phyloP scores from a whole-genome alignment of 2,113 vertebrate genomes.

The Arothron firmamentum region DNA sequence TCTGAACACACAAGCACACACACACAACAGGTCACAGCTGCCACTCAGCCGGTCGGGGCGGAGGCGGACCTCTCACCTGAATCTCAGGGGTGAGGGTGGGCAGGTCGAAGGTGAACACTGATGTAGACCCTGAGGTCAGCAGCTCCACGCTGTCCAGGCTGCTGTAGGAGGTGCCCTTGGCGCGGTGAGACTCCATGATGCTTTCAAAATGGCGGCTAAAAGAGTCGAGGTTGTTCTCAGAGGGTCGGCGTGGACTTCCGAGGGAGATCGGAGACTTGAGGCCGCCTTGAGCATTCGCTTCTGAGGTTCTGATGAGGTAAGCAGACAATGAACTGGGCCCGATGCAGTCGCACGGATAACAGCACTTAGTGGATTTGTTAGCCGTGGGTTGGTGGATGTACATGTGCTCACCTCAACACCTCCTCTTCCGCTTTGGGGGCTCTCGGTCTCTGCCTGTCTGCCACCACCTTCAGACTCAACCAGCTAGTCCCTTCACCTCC shows the following conservation, averaged over 20 bases:
- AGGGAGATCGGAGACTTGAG: slow-evolving; percentile 86
- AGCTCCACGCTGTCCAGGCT: slow-evolving; percentile 94
- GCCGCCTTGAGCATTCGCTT: slow-evolving; percentile 23
- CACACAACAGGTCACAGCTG: background rate
- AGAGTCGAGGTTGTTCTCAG: slow-evolving; percentile 86
- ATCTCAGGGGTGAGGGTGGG: slow-evolving; percentile 84
- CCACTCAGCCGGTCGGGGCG: too few relatives aligned
- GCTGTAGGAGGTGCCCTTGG: slow-evolving; percentile 95
- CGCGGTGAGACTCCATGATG: slow-evolving; percentile 94
- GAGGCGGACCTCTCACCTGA: slow-evolving; percentile 57
- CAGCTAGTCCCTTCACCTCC: slow-evolving; percentile 26
- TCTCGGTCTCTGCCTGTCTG: too few relatives aligned
- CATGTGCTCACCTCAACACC: slow-evolving; percentile 76
- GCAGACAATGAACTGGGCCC: background rate
- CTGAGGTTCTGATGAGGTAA: slow-evolving; percentile 37
- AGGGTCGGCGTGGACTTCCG: slow-evolving; percentile 79
- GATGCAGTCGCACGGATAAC: too few relatives aligned
- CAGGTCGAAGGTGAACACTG: slow-evolving; percentile 90
- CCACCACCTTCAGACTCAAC: too few relatives aligned
- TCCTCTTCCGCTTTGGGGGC: slow-evolving; percentile 74
- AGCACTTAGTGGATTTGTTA: background rate
- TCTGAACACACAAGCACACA: slow-evolving; percentile 51
- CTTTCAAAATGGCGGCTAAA: slow-evolving; percentile 97
- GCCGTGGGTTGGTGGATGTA: slow-evolving; percentile 32
- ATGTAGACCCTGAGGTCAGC: slow-evolving; percentile 80